Evolutionary conservation across 2,797 vertebrate genomes (phyloP).

Genomic region (Syngnathus acus): DNA sequence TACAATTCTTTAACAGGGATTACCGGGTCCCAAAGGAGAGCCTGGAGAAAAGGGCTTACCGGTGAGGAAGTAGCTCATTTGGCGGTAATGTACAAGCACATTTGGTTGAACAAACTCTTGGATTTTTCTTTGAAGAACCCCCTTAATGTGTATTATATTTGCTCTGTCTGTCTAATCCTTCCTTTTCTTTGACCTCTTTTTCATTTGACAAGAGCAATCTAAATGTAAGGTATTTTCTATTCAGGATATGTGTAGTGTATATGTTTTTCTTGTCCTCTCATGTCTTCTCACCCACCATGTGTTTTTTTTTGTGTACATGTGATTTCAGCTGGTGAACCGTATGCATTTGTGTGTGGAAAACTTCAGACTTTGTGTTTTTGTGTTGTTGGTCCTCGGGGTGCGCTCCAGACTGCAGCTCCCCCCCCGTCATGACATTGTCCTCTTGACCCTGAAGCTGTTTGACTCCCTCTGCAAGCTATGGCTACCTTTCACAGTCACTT

Average conservation of each 20-base stretch:
- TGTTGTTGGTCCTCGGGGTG: slow-evolving; percentile 65
- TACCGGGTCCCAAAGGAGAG: slow-evolving; percentile 81
- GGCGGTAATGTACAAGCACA: slow-evolving; percentile 14
- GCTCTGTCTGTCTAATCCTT: slow-evolving; percentile 46
- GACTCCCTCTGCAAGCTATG: slow-evolving; percentile 71
- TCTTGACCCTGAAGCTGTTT: slow-evolving; percentile 70
- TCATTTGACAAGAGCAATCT: slow-evolving; percentile 64
- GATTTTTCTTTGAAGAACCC: background rate
- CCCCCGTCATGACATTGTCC: slow-evolving; percentile 60
- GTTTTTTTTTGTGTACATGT: slow-evolving; percentile 17
- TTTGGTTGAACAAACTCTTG: slow-evolving; percentile 6
- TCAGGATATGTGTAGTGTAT: background rate
- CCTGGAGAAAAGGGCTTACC: slow-evolving; percentile 86
- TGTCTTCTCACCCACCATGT: slow-evolving; percentile 20
- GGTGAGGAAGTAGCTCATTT: slow-evolving; percentile 71
- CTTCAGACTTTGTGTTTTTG: slow-evolving; percentile 41
- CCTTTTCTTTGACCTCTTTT: slow-evolving; percentile 52
- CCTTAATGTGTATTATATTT: slow-evolving; percentile 19
- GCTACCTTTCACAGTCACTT: slow-evolving; percentile 73
- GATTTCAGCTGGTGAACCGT: slow-evolving; percentile 24
- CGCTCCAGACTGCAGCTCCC: slow-evolving; percentile 69
- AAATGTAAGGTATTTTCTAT: slow-evolving; percentile 15
- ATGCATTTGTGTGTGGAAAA: slow-evolving; percentile 36
- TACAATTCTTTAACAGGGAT: slow-evolving; percentile 70
- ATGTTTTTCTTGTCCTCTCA: slow-evolving; percentile 8